These are phyloP conservation scores for Oppia nitens DNA, from an alignment of 1,140 invertebrate genomes.

Conservation along the genomic window DNA sequence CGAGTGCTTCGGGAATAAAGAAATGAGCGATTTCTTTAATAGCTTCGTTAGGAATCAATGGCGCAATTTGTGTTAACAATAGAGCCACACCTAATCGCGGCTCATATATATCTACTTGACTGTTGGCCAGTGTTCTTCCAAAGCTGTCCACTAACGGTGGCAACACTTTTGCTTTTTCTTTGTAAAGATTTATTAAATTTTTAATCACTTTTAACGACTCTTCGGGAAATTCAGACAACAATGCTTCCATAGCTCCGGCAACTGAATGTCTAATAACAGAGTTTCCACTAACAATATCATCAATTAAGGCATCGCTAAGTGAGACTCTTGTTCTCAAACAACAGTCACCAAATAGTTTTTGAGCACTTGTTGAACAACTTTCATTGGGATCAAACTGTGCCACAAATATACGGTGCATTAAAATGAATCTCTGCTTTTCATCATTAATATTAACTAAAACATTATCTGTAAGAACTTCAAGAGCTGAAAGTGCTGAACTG, in stretches of 20 bases:
- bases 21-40: slow-evolving; percentile 49
- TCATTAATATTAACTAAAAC: slow-evolving; percentile 19
- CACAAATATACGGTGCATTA: slow-evolving; percentile 56
- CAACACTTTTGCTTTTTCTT: slow-evolving; percentile 37
- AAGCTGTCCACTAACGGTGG: slow-evolving; percentile 53
- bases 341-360: slow-evolving; percentile 7
- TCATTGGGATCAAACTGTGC: slow-evolving; percentile 45
- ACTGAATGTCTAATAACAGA: slow-evolving; percentile 58
- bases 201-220: slow-evolving; percentile 41
- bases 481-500: slow-evolving; percentile 52
- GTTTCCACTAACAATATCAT: slow-evolving; percentile 58
- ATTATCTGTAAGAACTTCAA: slow-evolving; percentile 7
- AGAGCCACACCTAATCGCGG: slow-evolving; percentile 69
- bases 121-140: slow-evolving; percentile 65
- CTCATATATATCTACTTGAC: slow-evolving; percentile 64
- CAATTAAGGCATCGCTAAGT: slow-evolving; percentile 36
- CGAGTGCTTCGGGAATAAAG: slow-evolving; percentile 69
- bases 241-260: slow-evolving; percentile 49
- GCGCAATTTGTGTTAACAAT: slow-evolving; percentile 52
- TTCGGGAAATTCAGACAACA: slow-evolving; percentile 39
- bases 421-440: slow-evolving; percentile 38
- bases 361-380: slow-evolving; percentile 16
- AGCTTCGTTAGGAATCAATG: slow-evolving; percentile 44
- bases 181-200: slow-evolving; percentile 52
- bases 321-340: neutral